Percentiles rank a stretch among this genome's conserved stretches.
These are phyloP conservation scores for Acanthosepion lycidas DNA, from an alignment of 2,888 invertebrate species.

Conservation along the genomic window DNA sequence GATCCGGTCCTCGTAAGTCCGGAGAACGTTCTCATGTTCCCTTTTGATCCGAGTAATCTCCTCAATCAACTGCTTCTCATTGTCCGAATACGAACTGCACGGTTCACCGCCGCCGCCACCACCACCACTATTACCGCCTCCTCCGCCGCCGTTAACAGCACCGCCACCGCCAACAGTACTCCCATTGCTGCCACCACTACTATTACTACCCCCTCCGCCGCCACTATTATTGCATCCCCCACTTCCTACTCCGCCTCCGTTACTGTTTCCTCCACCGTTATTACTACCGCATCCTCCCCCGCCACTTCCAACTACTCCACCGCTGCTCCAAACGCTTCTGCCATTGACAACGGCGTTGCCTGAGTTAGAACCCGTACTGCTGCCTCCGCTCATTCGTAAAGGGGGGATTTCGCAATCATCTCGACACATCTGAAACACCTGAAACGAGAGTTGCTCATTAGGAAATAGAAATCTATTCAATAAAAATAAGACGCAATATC, in stretches of 20 bases:
- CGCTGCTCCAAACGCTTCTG: not conserved
- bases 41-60: slow-evolving; percentile 71
- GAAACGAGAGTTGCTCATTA: not conserved
- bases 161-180: too few species aligned
- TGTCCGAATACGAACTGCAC: slow-evolving; percentile 70
- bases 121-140: not conserved
- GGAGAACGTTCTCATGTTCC: slow-evolving; percentile 68
- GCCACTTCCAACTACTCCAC: too few species aligned
- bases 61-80: slow-evolving; percentile 72
- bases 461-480: too few species aligned
- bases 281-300: not conserved
- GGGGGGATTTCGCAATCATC: not conserved
- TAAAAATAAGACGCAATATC: too few species aligned
- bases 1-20: slow-evolving; percentile 69
- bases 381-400: not conserved
- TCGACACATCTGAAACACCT: slow-evolving; percentile 7
- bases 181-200: not conserved
- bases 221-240: not conserved
- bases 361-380: not conserved
- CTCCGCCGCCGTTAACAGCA: too few species aligned
- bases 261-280: not conserved
- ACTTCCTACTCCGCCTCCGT: not conserved
- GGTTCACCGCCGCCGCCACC: slow-evolving; percentile 49
- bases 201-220: not conserved
- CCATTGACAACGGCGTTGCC: not conserved